Evolutionary conservation across 2,113 vertebrate genomes (phyloP), one percentile per base, ranked within the genome.

Genomic region (Oostethus manadensis): DNA sequence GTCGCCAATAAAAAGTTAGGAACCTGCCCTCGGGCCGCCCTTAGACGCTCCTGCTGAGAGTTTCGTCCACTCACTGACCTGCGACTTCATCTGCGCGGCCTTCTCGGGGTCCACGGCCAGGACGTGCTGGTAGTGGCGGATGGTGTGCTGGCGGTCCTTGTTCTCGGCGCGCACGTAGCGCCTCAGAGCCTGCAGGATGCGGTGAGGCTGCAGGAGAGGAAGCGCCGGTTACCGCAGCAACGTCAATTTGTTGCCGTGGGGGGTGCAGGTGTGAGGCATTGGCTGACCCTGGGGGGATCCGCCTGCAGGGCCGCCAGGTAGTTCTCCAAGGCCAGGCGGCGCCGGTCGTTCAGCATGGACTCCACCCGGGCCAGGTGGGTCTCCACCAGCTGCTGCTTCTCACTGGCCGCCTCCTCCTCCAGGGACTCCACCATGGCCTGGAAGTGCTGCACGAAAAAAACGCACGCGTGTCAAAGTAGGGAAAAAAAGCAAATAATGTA

Each of bases 341-440:
- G 94, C 1, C 94, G 94, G 67, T 99, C 95, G 0, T 98, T 97
- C 64, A 98, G 79, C 93, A 98, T 95, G 48, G 95, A 93, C 85
- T 99, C 95, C 63, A 99, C 97, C 0, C 95, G 92, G 21, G 95
- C 97, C 56, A 99, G 85, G 84, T 99, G 97, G 42, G 97, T 98
- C 73, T 98, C 97, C 70, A 98, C 96, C 42, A 99, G 90, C 89
- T 98, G 96, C 86, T 98, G 96, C 83, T 98, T 97, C 88, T 99
- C 96, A 0, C 94, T 96, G 4, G 97, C 97, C 18, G 95, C 94
- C 74, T 98, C 95, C 66, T 98, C 95, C 86, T 99, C 97, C 58
- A 99, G 89, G 9, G 95, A 95, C 79, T 97, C 95, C 57, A 97
- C 93, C 91, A 95, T 95, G 0, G 94, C 91, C 78, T 98, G 94